Evolutionary conservation across 2,797 vertebrate species (phyloP).

Genomic region (Macropus fuliginosus): DNA sequence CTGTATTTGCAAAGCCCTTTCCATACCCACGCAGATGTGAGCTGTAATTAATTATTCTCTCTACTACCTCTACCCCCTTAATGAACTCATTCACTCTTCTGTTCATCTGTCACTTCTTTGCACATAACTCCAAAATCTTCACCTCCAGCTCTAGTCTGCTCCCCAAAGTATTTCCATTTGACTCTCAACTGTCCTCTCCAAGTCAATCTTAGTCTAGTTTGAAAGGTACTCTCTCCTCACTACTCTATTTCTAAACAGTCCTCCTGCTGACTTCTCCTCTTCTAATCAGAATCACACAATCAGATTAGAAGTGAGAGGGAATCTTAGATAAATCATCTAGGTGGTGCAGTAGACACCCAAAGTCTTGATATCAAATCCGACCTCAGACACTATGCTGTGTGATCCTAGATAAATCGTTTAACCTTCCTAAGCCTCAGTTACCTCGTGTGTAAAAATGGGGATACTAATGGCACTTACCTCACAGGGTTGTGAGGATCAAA

Average conservation of each 20-base stretch:
- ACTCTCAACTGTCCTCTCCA: neutral
- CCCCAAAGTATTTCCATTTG: slow-evolving; percentile 9
- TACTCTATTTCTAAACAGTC: neutral
- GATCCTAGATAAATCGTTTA: slow-evolving; percentile 19
- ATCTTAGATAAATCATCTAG: neutral
- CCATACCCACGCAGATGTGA: neutral
- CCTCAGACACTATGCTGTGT: neutral
- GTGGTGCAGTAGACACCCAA: neutral
- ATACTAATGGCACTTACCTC: slow-evolving; percentile 19
- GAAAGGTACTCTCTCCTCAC: neutral
- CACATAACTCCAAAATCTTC: neutral
- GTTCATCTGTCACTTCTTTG: slow-evolving; percentile 21
- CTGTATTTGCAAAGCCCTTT: neutral
- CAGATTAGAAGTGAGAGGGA: neutral
- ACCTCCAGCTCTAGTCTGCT: neutral
- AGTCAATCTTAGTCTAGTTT: neutral
- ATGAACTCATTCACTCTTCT: slow-evolving; percentile 9
- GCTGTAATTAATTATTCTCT: neutral
- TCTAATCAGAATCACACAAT: neutral
- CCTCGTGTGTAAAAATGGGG: slow-evolving; percentile 24
- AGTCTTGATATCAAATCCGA: slow-evolving; percentile 5
- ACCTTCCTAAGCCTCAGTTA: slow-evolving; percentile 21
- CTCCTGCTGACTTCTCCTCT: neutral
- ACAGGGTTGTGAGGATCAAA: neutral
- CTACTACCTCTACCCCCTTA: neutral